These are phyloP conservation scores for Isichthys henryi DNA, from an alignment of 2,113 vertebrate genomes.

Conservation along the genomic window DNA sequence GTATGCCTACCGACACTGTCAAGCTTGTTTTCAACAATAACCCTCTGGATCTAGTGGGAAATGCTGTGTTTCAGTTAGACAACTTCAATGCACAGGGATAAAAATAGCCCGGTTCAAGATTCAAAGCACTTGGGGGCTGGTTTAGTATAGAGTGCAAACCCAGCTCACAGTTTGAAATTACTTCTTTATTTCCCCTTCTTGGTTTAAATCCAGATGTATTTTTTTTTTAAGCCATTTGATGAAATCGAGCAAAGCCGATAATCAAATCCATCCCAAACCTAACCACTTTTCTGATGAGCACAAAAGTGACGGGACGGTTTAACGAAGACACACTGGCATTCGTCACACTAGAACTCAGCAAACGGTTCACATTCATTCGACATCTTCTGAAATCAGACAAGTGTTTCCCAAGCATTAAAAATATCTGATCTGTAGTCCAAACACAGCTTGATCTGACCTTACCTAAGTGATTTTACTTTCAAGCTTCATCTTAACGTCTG, in stretches of 20 bases:
- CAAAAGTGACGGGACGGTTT: background rate
- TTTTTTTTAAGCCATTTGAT: background rate
- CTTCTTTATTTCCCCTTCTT: background rate
- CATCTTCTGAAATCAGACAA: background rate
- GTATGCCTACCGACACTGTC: background rate
- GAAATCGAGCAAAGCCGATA: background rate
- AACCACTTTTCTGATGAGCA: background rate
- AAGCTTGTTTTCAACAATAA: background rate
- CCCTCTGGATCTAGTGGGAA: background rate
- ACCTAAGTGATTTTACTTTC: background rate
- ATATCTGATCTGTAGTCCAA: background rate
- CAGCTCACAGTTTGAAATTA: background rate
- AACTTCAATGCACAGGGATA: background rate
- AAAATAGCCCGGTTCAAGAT: constrained; percentile 1
- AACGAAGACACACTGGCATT: background rate
- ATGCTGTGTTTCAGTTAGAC: background rate
- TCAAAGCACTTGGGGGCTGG: background rate
- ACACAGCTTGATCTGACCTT: background rate
- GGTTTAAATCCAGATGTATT: background rate
- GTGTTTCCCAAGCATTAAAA: background rate
- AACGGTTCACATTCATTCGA: background rate
- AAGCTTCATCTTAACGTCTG: background rate
- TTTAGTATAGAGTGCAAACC: background rate
- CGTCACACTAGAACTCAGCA: background rate
- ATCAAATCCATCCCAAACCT: background rate